Base-by-base conservation (phyloP, 1,140 invertebrate species). In the Bombus impatiens region DNA sequence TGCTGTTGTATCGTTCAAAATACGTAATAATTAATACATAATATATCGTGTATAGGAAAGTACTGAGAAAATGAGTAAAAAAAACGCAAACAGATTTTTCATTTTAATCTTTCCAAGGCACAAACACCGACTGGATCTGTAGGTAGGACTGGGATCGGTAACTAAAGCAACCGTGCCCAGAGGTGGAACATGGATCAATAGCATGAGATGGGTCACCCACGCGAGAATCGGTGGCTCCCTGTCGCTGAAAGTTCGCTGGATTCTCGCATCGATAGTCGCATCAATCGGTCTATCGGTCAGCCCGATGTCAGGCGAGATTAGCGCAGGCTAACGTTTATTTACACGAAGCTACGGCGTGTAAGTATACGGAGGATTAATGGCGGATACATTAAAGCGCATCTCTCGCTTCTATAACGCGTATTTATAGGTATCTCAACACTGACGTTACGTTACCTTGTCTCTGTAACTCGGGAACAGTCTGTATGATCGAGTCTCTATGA, bases 151-250 rank as follows among this genome's bases (percentile, higher is more conserved):
- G 47, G 77, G 65, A 70, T 42, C 68, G 3, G 37, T 74, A 28
- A 53, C 40, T 67, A n/a, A 79, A 40, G 15, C 53, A 42, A 44
- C 4, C 4, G 67, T 35, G n/a, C 72, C 68, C 5, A 53, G 44
- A 28, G 42, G n/a, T 22, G 74, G 32, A 37, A 9, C n/a, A 5
- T 1, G 28, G 47, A 84, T 68, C 87, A 74, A 77, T 87, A 65
- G 67, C 72, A 22, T 68, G 44, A 80, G 35, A 57, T 65, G 77
- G 57, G 53, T 82, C 86, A 86, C 83, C 86, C 84, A 90, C 89
- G 78, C 80, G 67, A 82, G 84, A 84, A 87, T 84, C 86, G 77
- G 70, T 57, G 86, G 85, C 82, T 90, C 78, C 72, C 89, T 83
- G 76, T 86, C 88, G 68, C 37, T 86, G 86, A 78, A 88, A 87